Evolutionary conservation across 2,113 vertebrate genomes (phyloP).

Genomic region (Opisthocomus hoazin): DNA sequence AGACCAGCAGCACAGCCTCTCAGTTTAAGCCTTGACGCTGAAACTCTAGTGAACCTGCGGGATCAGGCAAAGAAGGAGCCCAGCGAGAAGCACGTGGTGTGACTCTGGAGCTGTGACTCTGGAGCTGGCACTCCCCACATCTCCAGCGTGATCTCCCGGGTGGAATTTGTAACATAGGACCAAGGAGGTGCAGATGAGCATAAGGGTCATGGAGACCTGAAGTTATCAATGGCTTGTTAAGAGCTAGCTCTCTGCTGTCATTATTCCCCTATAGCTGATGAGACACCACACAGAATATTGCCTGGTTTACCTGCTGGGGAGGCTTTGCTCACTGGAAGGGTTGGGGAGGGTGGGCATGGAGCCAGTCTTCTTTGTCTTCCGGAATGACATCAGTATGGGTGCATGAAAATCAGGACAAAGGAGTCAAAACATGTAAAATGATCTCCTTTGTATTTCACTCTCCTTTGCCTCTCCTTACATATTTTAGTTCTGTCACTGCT

Average conservation of each 20-base stretch:
- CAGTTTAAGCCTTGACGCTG: background rate
- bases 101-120: background rate
- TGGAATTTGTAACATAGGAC: background rate
- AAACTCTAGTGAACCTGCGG: background rate
- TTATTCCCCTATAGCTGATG: background rate
- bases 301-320: background rate
- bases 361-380: background rate
- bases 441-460: background rate
- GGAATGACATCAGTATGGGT: background rate
- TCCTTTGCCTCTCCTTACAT: background rate
- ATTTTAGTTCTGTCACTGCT: background rate
- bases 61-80: background rate
- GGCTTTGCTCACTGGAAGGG: background rate
- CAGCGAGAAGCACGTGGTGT: rapidly evolving
- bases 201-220: background rate
- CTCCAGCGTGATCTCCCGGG: background rate
- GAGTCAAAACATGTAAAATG: background rate
- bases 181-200: background rate
- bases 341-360: background rate
- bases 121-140: background rate
- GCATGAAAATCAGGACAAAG: background rate
- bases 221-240: background rate
- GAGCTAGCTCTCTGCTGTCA: background rate
- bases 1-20: background rate
- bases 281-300: background rate